These are phyloP conservation scores for Hirtodrosophila trivittata DNA, from an alignment of 2,888 invertebrate genomes.

Conservation along the genomic window DNA sequence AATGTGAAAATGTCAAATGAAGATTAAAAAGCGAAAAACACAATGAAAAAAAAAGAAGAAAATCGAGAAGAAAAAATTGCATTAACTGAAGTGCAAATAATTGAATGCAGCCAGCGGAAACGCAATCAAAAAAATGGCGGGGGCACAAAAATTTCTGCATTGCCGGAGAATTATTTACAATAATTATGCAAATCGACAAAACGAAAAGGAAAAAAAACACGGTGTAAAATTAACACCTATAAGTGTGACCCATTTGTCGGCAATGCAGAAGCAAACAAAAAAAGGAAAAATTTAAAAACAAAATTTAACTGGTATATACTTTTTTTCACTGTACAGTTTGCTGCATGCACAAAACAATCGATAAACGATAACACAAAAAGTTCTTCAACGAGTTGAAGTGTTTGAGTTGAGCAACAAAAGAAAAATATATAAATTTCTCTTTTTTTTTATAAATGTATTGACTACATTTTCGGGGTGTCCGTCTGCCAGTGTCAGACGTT, in stretches of 20 bases:
- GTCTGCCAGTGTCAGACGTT: constrained; percentile 1
- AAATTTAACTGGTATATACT: too few relatives aligned
- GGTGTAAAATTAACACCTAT: constrained; percentile 45
- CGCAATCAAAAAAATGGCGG: constrained; percentile 13
- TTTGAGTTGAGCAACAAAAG: constrained; percentile 6
- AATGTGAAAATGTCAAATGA: constrained; percentile 2
- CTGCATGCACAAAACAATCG: constrained; percentile 46
- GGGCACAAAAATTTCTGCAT: constrained; percentile 32
- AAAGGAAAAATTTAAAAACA: constrained; percentile 2
- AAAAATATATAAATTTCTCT: constrained; percentile 5
- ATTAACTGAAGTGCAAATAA: constrained; percentile 14
- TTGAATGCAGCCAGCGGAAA: constrained; percentile 15
- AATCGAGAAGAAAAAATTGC: constrained; percentile 5
- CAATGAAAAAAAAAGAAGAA: not conserved
- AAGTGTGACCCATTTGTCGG: constrained; percentile 41
- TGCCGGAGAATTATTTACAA: constrained; percentile 45
- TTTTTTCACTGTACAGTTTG: constrained; percentile 24
- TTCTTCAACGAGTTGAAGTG: constrained; percentile 7
- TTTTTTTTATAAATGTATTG: constrained; percentile 20
- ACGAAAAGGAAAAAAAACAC: constrained; percentile 5
- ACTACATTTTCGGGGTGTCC: constrained; percentile 36
- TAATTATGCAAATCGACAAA: constrained; percentile 42
- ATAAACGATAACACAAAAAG: constrained; percentile 40
- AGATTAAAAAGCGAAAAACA: not conserved
- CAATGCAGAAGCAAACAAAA: constrained; percentile 11